These are phyloP conservation scores for Parauchenoglanis ngamensis DNA, from an alignment of 2,797 vertebrate species.

Conservation along the genomic window DNA sequence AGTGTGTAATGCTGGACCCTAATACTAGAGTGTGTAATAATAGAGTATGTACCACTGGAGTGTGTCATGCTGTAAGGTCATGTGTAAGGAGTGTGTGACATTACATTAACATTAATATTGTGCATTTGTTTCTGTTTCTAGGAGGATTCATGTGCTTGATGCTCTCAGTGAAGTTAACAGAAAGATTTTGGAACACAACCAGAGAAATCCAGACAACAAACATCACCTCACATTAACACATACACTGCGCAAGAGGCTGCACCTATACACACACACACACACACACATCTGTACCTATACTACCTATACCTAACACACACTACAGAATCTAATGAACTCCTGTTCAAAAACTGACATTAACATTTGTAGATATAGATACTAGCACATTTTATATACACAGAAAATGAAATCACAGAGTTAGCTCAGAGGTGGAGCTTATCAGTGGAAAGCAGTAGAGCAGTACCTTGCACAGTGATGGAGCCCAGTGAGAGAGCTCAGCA, in stretches of 20 bases:
- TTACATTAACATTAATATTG: background rate
- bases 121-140: constrained; percentile 62
- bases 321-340: background rate
- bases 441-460: background rate
- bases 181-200: constrained; percentile 77
- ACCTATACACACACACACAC: constrained; percentile 74
- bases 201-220: constrained; percentile 61
- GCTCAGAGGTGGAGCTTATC: background rate
- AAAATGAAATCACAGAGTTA: background rate
- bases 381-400: background rate
- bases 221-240: constrained; percentile 80
- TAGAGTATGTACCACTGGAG: too few species aligned
- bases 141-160: constrained; percentile 77
- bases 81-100: too few species aligned
- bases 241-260: constrained; percentile 84
- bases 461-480: background rate
- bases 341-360: background rate
- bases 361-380: background rate
- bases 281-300: constrained; percentile 27
- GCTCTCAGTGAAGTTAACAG: constrained; percentile 80
- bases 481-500: background rate
- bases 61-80: too few species aligned
- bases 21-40: too few species aligned
- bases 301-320: background rate
- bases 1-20: background rate